Evolutionary conservation across 2,888 invertebrate species (phyloP).

Genomic region (Temnothorax ravouxi): DNA sequence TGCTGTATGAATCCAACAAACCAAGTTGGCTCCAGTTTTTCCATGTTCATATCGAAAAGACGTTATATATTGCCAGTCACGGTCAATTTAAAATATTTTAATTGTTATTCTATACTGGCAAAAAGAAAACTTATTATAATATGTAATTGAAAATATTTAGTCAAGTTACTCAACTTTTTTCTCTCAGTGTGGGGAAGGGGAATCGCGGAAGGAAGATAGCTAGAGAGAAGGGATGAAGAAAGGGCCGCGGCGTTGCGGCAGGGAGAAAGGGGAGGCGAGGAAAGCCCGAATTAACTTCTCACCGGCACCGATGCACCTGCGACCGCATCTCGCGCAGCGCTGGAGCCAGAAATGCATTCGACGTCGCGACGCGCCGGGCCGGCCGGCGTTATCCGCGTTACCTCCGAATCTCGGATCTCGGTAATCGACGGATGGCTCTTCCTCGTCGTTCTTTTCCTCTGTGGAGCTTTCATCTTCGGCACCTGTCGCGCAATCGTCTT

Average conservation of each 20-base stretch:
- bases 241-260: constrained; percentile 30
- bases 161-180: no score
- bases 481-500: neutral
- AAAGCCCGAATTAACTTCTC: constrained; percentile 80
- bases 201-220: constrained; percentile 7
- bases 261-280: constrained; percentile 55
- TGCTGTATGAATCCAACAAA: no score
- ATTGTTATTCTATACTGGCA: no score
- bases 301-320: constrained; percentile 73
- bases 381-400: constrained; percentile 36
- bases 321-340: constrained; percentile 61
- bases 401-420: neutral
- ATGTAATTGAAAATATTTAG: no score
- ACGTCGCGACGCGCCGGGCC: constrained; percentile 35
- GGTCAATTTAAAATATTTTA: no score
- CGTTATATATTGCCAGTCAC: no score
- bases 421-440: neutral
- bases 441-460: neutral
- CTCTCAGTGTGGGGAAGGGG: neutral
- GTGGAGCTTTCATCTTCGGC: neutral
- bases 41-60: no score
- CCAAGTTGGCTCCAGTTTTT: no score
- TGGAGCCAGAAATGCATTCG: constrained; percentile 44
- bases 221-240: constrained; percentile 60
- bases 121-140: no score